These are phyloP conservation scores for Burhinus oedicnemus DNA, from an alignment of 2,113 vertebrate genomes.

Conservation along the genomic window DNA sequence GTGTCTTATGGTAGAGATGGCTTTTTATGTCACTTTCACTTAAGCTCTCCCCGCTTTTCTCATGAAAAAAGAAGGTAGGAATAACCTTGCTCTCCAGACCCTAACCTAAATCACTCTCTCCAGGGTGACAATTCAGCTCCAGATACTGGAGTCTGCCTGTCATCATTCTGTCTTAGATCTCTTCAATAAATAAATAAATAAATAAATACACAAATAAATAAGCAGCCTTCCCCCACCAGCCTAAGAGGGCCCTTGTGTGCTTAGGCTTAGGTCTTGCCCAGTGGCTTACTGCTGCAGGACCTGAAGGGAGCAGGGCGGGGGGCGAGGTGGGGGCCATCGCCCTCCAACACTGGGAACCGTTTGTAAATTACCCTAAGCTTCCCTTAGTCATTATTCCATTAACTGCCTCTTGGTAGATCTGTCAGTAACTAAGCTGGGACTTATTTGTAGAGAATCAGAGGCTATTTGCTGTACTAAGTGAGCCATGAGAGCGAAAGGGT, in stretches of 20 bases:
- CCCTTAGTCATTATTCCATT: constrained; percentile 67
- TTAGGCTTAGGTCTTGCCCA: not conserved
- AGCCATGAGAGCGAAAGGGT: constrained; percentile 66
- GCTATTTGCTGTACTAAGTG: constrained; percentile 70
- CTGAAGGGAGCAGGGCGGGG: not conserved
- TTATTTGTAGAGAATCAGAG: constrained; percentile 70
- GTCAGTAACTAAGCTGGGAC: constrained; percentile 67
- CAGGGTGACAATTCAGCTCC: not conserved
- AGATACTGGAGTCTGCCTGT: not conserved
- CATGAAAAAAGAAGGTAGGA: not conserved
- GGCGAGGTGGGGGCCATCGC: not conserved
- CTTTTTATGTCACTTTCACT: not conserved
- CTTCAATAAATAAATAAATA: not conserved
- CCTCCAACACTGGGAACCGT: constrained; percentile 9
- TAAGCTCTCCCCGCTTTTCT: not conserved
- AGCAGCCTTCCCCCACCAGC: not conserved
- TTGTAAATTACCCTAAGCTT: constrained; percentile 61
- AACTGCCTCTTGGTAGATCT: constrained; percentile 73
- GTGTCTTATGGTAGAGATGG: not conserved
- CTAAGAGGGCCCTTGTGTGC: not conserved
- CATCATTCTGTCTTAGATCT: not conserved
- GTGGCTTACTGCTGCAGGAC: not conserved
- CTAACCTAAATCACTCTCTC: not conserved
- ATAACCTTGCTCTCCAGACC: not conserved
- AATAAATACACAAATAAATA: not conserved